A percentile compares a stretch with the other conserved stretches of the same genome.
phyloP scores from a whole-genome alignment of 92 coral and sea anemone species.

The Actinostola sp. region DNA sequence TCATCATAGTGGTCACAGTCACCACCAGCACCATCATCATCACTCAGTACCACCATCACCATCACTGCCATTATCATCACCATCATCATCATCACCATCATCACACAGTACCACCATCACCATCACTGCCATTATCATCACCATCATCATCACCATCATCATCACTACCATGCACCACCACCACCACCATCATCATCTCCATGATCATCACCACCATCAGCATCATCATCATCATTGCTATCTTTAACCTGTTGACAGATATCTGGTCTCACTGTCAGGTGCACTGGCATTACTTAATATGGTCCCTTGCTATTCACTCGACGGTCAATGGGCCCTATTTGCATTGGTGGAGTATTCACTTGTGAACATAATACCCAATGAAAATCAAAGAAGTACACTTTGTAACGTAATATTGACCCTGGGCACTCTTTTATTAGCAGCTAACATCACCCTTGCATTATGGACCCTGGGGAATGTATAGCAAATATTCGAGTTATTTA shows the following conservation, averaged over 20 bases:
- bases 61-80: not conserved
- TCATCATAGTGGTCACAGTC: no score
- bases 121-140: not conserved
- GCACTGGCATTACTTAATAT: constrained; percentile 89
- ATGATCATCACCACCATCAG: not conserved
- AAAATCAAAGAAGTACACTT: constrained; percentile 79
- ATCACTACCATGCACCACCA: no score
- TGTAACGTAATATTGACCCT: constrained; percentile 82
- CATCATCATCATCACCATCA: not conserved
- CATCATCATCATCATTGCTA: not conserved
- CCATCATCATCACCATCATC: no score
- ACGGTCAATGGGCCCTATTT: constrained; percentile 97
- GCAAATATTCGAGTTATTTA: not conserved
- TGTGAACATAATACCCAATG: constrained; percentile 67
- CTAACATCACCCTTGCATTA: constrained; percentile 90
- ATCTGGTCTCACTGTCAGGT: constrained; percentile 88
- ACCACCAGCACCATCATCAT: not conserved
- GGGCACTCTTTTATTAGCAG: constrained; percentile 85
- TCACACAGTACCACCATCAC: not conserved
- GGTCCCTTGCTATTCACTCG: constrained; percentile 94
- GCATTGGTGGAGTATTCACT: constrained; percentile 82
- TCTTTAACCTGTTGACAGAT: constrained; percentile 41
- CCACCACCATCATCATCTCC: no score
- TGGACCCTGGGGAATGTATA: constrained; percentile 90
- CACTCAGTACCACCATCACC: not conserved